A percentile compares a stretch with the other conserved stretches of the same genome.
Evolutionary conservation across 2,797 vertebrate species (phyloP).

Genomic region (Macroramphosus scolopax): DNA sequence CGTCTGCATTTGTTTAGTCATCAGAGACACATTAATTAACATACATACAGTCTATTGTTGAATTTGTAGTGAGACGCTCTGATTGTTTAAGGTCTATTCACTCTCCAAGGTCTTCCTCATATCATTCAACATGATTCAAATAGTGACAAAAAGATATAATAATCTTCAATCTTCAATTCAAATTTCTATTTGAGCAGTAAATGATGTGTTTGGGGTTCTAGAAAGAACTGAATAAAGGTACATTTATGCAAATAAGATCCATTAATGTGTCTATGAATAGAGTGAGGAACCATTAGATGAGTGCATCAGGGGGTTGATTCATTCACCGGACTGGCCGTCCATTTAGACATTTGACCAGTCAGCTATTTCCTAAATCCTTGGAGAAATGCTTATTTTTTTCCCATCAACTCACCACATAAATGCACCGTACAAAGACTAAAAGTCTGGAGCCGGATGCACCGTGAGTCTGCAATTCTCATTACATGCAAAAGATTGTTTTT

Average conservation of each 20-base stretch:
- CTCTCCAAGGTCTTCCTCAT: too few relatives aligned
- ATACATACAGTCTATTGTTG: too few relatives aligned
- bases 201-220: too few relatives aligned
- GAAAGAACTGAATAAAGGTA: slow-evolving; percentile 3
- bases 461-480: neutral
- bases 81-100: too few relatives aligned
- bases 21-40: too few relatives aligned
- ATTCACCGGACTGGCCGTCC: slow-evolving; percentile 4
- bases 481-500: slow-evolving; percentile 1
- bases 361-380: slow-evolving; percentile 1
- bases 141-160: neutral
- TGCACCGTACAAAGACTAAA: neutral
- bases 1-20: too few relatives aligned
- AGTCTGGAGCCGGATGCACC: neutral
- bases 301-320: slow-evolving; percentile 29
- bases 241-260: slow-evolving; percentile 29
- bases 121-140: too few relatives aligned
- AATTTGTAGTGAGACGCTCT: too few relatives aligned
- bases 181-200: too few relatives aligned
- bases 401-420: neutral
- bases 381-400: slow-evolving; percentile 1
- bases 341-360: slow-evolving; percentile 3
- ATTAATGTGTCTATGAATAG: slow-evolving; percentile 27
- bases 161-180: too few relatives aligned
- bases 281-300: slow-evolving; percentile 51